A percentile compares a stretch with the other conserved stretches of the same genome.
Conservation (phyloP, 2,888 invertebrate genomes). For the Volucella zonaria region DNA sequence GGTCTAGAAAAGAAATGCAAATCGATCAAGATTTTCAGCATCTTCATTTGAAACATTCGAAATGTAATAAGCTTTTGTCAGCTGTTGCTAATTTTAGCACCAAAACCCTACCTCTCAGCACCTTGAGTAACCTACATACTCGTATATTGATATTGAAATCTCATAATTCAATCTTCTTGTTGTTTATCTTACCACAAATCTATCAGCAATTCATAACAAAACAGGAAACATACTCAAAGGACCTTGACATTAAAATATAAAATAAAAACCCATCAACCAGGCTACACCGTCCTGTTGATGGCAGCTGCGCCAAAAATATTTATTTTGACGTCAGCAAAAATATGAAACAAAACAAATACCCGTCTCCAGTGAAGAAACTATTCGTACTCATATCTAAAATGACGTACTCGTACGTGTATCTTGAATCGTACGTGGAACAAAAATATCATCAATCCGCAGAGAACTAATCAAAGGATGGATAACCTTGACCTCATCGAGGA, state of each 20-base stretch:
- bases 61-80: too few relatives aligned
- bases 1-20: too few relatives aligned
- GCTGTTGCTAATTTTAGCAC: too few relatives aligned
- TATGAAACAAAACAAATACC: constrained; percentile 3
- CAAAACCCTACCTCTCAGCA: too few relatives aligned
- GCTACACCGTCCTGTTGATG: not conserved
- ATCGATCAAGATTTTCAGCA: too few relatives aligned
- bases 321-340: constrained; percentile 42
- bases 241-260: constrained; percentile 56
- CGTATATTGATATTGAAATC: too few relatives aligned
- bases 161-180: too few relatives aligned
- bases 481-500: constrained; percentile 19
- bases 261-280: constrained; percentile 22
- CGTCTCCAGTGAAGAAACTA: not conserved
- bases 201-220: not conserved
- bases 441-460: constrained; percentile 7
- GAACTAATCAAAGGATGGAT: not conserved
- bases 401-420: constrained; percentile 28
- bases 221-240: constrained; percentile 23
- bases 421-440: constrained; percentile 16
- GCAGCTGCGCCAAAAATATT: constrained; percentile 30
- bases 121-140: too few relatives aligned
- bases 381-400: not conserved
- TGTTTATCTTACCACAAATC: not conserved
- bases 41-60: too few relatives aligned